Conservation (phyloP, 2,888 invertebrate species). For the Chymomyza procnemis region DNA sequence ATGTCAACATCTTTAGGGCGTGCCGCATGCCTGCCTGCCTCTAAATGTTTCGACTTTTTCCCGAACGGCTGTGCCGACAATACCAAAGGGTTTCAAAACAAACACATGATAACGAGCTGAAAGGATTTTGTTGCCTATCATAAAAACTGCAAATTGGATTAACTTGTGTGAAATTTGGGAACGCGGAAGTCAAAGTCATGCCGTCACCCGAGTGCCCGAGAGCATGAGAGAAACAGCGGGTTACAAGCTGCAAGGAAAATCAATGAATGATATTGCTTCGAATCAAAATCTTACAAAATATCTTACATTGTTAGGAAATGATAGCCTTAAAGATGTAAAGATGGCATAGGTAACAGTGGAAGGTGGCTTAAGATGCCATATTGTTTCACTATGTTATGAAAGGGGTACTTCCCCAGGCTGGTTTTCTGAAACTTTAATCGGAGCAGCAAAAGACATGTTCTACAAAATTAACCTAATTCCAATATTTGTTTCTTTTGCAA, state of each 20-base stretch:
- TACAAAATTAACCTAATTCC: too few species aligned
- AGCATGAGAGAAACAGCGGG: not conserved
- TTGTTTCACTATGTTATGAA: too few species aligned
- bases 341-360: too few species aligned
- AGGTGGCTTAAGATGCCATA: too few species aligned
- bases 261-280: not conserved
- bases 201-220: not conserved
- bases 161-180: slow-evolving; percentile 58
- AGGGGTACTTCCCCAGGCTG: too few species aligned
- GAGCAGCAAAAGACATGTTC: too few species aligned
- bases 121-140: slow-evolving; percentile 28
- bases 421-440: too few species aligned
- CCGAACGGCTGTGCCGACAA: slow-evolving; percentile 4
- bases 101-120: slow-evolving; percentile 64
- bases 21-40: slow-evolving; percentile 30
- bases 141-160: slow-evolving; percentile 70
- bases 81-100: slow-evolving; percentile 53
- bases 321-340: not conserved
- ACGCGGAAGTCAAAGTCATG: slow-evolving; percentile 41
- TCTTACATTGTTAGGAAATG: too few species aligned
- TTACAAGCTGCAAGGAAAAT: slow-evolving; percentile 25
- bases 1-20: slow-evolving; percentile 39
- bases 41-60: slow-evolving; percentile 39
- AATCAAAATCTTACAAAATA: too few species aligned
- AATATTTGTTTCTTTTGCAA: too few species aligned